These are phyloP conservation scores for Bergia sp. DNA, from an alignment of 92 coral and sea anemone species.

Conservation along the genomic window DNA sequence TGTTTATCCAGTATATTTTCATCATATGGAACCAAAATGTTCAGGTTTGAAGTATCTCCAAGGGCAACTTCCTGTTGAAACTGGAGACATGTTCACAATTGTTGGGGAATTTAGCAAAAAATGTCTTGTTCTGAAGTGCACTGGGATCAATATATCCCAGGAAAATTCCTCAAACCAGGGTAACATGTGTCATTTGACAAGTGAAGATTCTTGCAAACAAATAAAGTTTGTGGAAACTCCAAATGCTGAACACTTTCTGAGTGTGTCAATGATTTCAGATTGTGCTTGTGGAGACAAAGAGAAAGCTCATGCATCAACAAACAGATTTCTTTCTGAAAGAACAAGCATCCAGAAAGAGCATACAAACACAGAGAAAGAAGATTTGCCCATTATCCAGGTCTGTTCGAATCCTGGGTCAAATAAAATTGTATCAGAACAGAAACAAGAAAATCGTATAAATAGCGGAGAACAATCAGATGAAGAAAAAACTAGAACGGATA, in stretches of 20 bases:
- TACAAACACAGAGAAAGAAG: not conserved
- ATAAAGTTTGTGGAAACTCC: not conserved
- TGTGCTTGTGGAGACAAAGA: not conserved
- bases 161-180: not conserved
- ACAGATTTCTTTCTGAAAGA: not conserved
- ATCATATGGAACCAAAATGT: conserved; percentile 25
- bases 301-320: not conserved
- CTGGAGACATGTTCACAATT: conserved; percentile 61
- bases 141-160: conserved; percentile 14
- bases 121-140: conserved; percentile 60
- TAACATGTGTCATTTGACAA: not conserved
- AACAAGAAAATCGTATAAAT: not conserved
- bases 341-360: not conserved
- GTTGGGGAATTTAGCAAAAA: conserved; percentile 57
- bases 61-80: conserved; percentile 38
- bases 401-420: not conserved
- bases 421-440: not conserved
- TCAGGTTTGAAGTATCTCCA: not conserved
- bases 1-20: conserved; percentile 75
- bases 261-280: not conserved
- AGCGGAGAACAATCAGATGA: not conserved
- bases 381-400: not conserved
- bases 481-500: not conserved
- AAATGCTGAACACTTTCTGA: not conserved
- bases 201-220: not conserved